Conservation (phyloP, 2,113 vertebrate genomes). For the Ptilonorhynchus violaceus region DNA sequence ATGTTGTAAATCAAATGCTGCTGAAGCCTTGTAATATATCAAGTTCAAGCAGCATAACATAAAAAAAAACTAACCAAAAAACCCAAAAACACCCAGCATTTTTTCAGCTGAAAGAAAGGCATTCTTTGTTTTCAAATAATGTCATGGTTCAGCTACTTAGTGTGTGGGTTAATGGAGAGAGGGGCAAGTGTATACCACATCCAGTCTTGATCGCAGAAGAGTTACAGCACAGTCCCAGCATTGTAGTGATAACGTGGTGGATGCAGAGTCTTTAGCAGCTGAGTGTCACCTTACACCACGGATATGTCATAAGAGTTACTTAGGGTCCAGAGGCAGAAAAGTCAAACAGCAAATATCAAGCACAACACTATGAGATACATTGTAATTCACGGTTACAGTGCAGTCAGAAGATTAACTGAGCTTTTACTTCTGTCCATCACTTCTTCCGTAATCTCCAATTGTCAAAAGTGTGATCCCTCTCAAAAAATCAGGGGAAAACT, state of each 20-base stretch:
- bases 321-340: neutral
- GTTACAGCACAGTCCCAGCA: neutral
- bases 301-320: neutral
- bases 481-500: neutral
- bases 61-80: neutral
- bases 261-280: neutral
- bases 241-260: rapidly evolving
- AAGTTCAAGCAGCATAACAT: slow-evolving; percentile 11
- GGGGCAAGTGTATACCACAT: neutral
- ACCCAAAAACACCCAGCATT: neutral
- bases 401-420: neutral
- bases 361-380: neutral
- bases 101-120: neutral
- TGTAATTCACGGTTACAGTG: neutral
- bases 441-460: neutral
- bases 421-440: neutral
- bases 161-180: neutral
- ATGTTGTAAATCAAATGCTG: slow-evolving; percentile 16
- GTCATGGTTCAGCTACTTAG: neutral
- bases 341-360: neutral
- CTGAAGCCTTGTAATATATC: neutral
- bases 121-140: neutral
- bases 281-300: neutral
- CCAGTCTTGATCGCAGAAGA: neutral
- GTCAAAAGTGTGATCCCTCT: neutral